A percentile compares a stretch with the other conserved stretches of the same genome.
These are phyloP conservation scores for Phrynocephalus guinanensis DNA, from an alignment of 2,797 vertebrate species.

Conservation along the genomic window DNA sequence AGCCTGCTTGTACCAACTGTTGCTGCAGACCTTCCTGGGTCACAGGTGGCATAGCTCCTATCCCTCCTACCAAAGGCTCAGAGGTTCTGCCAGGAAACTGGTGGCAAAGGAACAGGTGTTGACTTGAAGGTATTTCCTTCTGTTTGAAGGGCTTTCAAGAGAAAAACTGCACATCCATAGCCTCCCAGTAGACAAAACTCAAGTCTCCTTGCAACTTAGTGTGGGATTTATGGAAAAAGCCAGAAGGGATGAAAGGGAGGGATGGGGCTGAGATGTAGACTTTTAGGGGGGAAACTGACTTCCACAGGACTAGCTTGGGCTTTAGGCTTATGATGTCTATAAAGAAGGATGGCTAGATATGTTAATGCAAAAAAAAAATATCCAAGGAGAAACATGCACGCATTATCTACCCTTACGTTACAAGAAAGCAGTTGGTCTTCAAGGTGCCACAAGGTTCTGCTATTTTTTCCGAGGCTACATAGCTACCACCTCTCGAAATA, in stretches of 20 bases:
- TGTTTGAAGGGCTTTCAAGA: not conserved
- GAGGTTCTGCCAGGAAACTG: not conserved
- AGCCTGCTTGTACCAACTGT: not conserved
- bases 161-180: not conserved
- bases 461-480: not conserved
- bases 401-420: not conserved
- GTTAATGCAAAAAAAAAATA: not conserved
- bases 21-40: too few relatives aligned
- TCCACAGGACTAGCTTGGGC: not conserved
- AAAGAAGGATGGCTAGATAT: conserved; percentile 5
- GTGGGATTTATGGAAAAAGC: not conserved
- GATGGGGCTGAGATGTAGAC: too few relatives aligned
- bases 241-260: not conserved
- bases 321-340: not conserved
- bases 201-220: not conserved
- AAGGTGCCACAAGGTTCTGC: not conserved
- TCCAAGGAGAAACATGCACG: not conserved
- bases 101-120: not conserved
- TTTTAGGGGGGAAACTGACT: not conserved
- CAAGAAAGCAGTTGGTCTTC: not conserved
- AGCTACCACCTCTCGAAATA: not conserved
- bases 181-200: not conserved
- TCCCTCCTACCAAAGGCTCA: not conserved
- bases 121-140: not conserved
- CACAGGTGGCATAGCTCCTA: too few relatives aligned